phyloP scores from a whole-genome alignment of 2,113 vertebrate species.

The Dicerorhinus sumatrensis region DNA sequence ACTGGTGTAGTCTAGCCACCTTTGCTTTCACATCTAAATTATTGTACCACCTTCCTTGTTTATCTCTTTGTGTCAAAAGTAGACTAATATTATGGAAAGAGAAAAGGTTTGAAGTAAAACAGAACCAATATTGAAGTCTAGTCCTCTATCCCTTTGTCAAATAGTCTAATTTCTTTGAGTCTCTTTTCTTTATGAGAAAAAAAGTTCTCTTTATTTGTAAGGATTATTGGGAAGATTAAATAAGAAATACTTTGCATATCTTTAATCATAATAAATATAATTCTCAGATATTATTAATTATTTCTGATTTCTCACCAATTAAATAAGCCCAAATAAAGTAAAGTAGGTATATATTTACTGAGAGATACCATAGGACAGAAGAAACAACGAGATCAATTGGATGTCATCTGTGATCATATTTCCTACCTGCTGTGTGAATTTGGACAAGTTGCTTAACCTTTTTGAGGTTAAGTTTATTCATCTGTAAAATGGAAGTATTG shows the following conservation, averaged over 20 bases:
- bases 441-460: background rate
- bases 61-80: background rate
- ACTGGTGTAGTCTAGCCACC: background rate
- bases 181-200: background rate
- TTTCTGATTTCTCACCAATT: background rate
- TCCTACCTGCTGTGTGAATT: background rate
- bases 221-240: background rate
- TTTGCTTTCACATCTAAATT: background rate
- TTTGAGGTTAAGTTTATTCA: constrained; percentile 11
- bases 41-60: background rate
- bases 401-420: background rate
- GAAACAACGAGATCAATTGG: background rate
- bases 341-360: background rate
- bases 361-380: background rate
- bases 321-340: background rate
- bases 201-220: background rate
- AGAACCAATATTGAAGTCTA: background rate
- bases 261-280: background rate
- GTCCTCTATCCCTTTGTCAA: background rate
- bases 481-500: background rate
- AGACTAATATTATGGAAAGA: background rate
- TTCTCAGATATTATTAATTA: background rate
- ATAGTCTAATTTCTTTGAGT: background rate
- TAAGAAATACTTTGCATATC: background rate
- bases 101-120: constrained; percentile 28